Percentiles rank a stretch among this genome's conserved stretches.
These are phyloP conservation scores for Ophion costatus DNA, from an alignment of 2,888 invertebrate species.

Conservation along the genomic window DNA sequence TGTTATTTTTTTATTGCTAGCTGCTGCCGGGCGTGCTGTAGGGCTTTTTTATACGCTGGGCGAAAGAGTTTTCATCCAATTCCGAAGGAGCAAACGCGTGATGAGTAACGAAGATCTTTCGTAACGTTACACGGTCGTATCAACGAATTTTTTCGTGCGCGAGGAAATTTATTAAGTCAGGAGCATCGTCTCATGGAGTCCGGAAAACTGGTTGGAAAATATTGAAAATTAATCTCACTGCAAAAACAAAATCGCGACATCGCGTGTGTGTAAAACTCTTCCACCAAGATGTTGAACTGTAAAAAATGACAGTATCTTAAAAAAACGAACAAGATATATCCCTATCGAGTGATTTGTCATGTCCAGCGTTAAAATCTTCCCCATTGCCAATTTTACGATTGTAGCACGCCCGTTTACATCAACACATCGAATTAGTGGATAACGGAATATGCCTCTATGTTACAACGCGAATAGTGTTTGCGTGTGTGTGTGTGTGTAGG, in stretches of 20 bases:
- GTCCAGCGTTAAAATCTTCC: slow-evolving; percentile 58
- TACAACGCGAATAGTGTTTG: slow-evolving; percentile 79
- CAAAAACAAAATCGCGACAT: background rate
- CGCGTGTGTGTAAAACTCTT: too few relatives aligned
- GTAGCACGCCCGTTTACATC: slow-evolving; percentile 80
- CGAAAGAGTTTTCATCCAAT: slow-evolving; percentile 53
- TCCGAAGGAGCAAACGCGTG: slow-evolving; percentile 9
- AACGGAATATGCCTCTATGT: slow-evolving; percentile 79
- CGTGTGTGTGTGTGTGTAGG: slow-evolving; percentile 68
- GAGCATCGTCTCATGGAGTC: slow-evolving; percentile 43
- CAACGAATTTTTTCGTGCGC: slow-evolving; percentile 31
- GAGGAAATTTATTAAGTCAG: slow-evolving; percentile 61
- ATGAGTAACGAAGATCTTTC: slow-evolving; percentile 32
- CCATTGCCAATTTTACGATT: slow-evolving; percentile 70
- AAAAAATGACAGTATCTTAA: slow-evolving; percentile 47
- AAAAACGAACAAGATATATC: slow-evolving; percentile 42
- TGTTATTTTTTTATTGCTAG: slow-evolving; percentile 77
- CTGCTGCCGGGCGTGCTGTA: slow-evolving; percentile 78
- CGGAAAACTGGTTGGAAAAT: slow-evolving; percentile 34
- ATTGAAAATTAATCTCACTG: slow-evolving; percentile 1
- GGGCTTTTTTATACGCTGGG: slow-evolving; percentile 21
- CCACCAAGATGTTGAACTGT: slow-evolving; percentile 46
- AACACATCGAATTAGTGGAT: slow-evolving; percentile 81
- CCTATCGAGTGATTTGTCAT: slow-evolving; percentile 54
- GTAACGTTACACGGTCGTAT: slow-evolving; percentile 33